These are phyloP conservation scores for Portunus trituberculatus DNA, from an alignment of 1,140 invertebrate genomes.

Conservation along the genomic window DNA sequence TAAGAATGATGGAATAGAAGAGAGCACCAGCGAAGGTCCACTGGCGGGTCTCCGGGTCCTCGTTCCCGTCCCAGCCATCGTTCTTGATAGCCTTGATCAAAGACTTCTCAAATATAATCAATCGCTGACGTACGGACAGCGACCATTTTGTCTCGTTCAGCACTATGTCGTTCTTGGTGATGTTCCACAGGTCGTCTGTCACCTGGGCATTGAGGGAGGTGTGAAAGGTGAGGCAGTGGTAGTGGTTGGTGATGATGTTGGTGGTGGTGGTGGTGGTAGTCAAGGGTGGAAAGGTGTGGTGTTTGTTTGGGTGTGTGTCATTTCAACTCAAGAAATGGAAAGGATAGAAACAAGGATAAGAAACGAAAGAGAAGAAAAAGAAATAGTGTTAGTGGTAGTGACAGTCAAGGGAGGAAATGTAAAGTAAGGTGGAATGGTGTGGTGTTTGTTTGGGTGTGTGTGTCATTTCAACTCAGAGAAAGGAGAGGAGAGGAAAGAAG, in stretches of 20 bases:
- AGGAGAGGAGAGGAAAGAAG: neutral
- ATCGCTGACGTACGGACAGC: slow-evolving; percentile 79
- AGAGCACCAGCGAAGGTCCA: slow-evolving; percentile 95
- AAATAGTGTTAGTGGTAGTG: no score
- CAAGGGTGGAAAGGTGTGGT: neutral
- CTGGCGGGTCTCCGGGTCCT: slow-evolving; percentile 87
- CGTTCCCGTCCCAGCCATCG: slow-evolving; percentile 94
- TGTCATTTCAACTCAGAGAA: neutral
- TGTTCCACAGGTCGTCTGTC: slow-evolving; percentile 89
- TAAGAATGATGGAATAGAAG: slow-evolving; percentile 98
- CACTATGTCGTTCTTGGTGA: slow-evolving; percentile 85
- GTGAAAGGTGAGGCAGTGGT: neutral
- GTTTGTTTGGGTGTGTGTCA: no score
- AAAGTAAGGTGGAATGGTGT: neutral
- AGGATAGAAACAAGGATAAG: neutral
- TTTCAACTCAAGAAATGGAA: neutral
- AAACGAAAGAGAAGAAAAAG: no score
- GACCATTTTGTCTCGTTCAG: slow-evolving; percentile 89
- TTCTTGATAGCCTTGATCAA: slow-evolving; percentile 92
- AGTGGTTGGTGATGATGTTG: no score
- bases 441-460: no score
- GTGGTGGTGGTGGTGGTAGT: no score
- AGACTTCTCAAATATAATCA: slow-evolving; percentile 88
- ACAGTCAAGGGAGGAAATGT: no score
- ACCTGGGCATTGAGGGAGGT: slow-evolving; percentile 50